phyloP scores from a whole-genome alignment of 2,888 invertebrate genomes.

The Apantesis nais region DNA sequence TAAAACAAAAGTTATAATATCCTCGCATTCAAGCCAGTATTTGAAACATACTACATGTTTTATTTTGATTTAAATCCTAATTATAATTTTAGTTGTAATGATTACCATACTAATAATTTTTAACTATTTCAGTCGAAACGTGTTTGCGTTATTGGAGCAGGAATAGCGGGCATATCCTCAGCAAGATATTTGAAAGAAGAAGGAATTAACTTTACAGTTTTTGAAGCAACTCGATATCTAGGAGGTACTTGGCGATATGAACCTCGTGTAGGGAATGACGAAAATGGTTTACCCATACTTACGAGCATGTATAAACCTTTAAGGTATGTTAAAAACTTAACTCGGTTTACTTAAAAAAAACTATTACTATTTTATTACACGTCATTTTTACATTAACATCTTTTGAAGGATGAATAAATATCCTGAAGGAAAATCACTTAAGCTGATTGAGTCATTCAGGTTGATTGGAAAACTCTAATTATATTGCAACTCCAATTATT shows the following conservation, averaged over 20 bases:
- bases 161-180: conserved; percentile 72
- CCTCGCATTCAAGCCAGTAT: neutral
- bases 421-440: too few relatives aligned
- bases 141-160: conserved; percentile 78
- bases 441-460: too few relatives aligned
- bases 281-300: conserved; percentile 85
- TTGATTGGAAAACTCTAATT: too few relatives aligned
- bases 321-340: conserved; percentile 72
- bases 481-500: neutral
- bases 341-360: neutral
- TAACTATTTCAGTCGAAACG: conserved; percentile 48
- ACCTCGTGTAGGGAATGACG: conserved; percentile 80
- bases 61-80: neutral
- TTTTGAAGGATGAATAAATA: neutral
- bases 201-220: conserved; percentile 68
- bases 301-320: conserved; percentile 90
- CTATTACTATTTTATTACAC: neutral
- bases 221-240: conserved; percentile 72
- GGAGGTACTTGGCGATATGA: conserved; percentile 81
- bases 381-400: neutral
- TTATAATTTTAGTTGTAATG: neutral
- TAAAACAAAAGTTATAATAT: neutral
- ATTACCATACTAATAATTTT: neutral
- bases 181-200: conserved; percentile 73
- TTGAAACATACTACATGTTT: neutral